Evolutionary conservation across 2,797 vertebrate species (phyloP), one percentile per base, ranked within the genome.

Genomic region (Chelidonichthys spinosus): DNA sequence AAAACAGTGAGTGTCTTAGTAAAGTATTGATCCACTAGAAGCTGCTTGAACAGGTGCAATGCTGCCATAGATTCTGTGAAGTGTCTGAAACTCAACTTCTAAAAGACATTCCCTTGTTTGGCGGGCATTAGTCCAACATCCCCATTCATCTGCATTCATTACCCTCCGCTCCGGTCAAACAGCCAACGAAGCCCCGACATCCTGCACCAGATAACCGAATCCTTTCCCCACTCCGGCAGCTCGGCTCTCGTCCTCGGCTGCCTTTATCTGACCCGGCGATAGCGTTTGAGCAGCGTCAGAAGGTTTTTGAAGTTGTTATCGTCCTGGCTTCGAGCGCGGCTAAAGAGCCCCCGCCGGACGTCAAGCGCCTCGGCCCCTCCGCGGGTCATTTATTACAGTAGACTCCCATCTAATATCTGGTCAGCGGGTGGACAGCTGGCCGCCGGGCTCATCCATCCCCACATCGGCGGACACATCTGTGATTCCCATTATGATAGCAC

Each of bases 401-500:
- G 78, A 66, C 80, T 81, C 63, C 25, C 73, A 90, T 89, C 90
- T 86, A 87, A 86, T 89, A 87, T 72, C 71, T 76, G 65, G 78
- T 71, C 84, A 82, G 74, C 8, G 39, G 83, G 84, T 67, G 78
- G 89, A 85, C 85, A 79, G 78, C 60, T 6, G 7, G 61, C 9
- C 54, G 63, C 1, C 46, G 47, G 65, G 66, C 47, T 87, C 92
- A 93, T 92, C 85, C 86, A 88, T 93, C 82, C 78, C 53, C 71
- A 76, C 90, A 88, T 91, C 90, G 84, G 72, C 63, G 52, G 78
- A 94, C 91, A 90, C 61, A 71, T 72, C 74, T 67, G 50, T n/a
- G 91, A 94, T 93, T 90, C 69, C 84, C 82, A 90, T 91, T 91
- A 87, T 75, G 90, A 93, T 94, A 94, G 44, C 67, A 68, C 13